Percentiles rank a stretch among this genome's conserved stretches.
These are phyloP conservation scores for Cladopsammia gracilis DNA, from an alignment of 64 coral and sea anemone species.

Conservation along the genomic window DNA sequence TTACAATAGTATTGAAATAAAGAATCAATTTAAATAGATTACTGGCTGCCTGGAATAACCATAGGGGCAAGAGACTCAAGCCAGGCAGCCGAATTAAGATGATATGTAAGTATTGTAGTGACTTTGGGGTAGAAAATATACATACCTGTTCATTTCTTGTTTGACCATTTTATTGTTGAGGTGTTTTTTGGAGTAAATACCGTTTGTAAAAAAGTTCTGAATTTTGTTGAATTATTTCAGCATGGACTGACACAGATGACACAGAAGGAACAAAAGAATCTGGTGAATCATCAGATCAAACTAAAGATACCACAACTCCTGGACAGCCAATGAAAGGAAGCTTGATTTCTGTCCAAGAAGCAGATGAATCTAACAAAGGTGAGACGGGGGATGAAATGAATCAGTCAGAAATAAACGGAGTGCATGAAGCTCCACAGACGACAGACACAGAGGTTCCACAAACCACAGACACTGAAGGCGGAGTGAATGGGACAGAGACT, in stretches of 20 bases:
- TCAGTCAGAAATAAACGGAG: slow-evolving; percentile 46
- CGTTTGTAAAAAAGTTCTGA: neutral
- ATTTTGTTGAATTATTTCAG: slow-evolving; percentile 26
- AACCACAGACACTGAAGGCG: slow-evolving; percentile 86
- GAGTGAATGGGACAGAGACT: slow-evolving; percentile 86
- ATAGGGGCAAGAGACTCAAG: too few relatives aligned
- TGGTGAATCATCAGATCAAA: slow-evolving; percentile 46
- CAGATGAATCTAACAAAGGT: slow-evolving; percentile 77
- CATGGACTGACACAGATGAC: slow-evolving; percentile 93
- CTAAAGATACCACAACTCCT: slow-evolving; percentile 26
- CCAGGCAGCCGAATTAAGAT: too few relatives aligned
- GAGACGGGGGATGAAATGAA: slow-evolving; percentile 47
- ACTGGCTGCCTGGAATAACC: too few relatives aligned
- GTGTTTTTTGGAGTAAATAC: too few relatives aligned
- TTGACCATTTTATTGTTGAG: too few relatives aligned
- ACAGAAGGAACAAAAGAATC: slow-evolving; percentile 85
- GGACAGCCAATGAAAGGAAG: slow-evolving; percentile 75
- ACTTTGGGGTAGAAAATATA: too few relatives aligned
- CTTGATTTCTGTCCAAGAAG: slow-evolving; percentile 89
- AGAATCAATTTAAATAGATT: too few relatives aligned
- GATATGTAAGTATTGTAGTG: too few relatives aligned
- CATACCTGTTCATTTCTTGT: too few relatives aligned
- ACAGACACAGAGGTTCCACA: slow-evolving; percentile 73
- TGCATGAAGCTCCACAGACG: slow-evolving; percentile 24
- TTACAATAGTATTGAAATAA: too few relatives aligned